Evolutionary conservation across 2,113 vertebrate species (phyloP), one percentile per base, ranked within the genome.

Genomic region (Phaethon lepturus): DNA sequence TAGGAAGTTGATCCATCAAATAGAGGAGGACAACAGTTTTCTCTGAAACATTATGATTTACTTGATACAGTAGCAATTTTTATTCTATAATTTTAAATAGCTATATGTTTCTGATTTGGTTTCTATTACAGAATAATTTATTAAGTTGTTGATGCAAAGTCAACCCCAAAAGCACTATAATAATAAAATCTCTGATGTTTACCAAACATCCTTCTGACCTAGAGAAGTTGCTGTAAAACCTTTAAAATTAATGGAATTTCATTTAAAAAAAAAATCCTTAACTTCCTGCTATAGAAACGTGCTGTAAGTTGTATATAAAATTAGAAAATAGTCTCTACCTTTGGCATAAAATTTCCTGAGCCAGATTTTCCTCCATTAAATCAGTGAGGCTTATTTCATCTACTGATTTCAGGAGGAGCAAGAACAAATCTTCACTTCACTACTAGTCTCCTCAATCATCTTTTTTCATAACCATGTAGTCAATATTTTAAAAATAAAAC

Each of bases 401-500:
- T 72, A 38, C 33, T 67, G 59, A 67, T 60, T 90, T 95, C 50
- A 88, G 26, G 26, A 93, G 45, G 38, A 78, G 33, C 33, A 94
- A 91, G 25, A 95, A 28, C 17, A 93, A 84, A 81, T 71, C 17
- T 42, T 64, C 11, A 29, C 31, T 89, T 95, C 56, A 24, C 25
- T 89, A 8, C 10, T 85, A 17, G 35, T 47, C 15, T 86, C 22
- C 18, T 86, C 40, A 80, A 49, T 55, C 13, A 33, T 52, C 2
- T 88, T 90, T 75, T 89, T 95, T 86, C 72, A 85, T 52, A 82
- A 84, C 10, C 8, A 16, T 71, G 33, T 71, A 93, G 66, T 66
- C 62, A 85, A 66, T 91, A 62, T 10, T 77, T 95, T 90, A 90
- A 96, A 97, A 98, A 97, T 73, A 96, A 96, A 96, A 69, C 68